Percentiles rank a stretch among this genome's conserved stretches.
These are phyloP conservation scores for Steinernema hermaphroditum DNA, from an alignment of 2,888 invertebrate species.

Conservation along the genomic window DNA sequence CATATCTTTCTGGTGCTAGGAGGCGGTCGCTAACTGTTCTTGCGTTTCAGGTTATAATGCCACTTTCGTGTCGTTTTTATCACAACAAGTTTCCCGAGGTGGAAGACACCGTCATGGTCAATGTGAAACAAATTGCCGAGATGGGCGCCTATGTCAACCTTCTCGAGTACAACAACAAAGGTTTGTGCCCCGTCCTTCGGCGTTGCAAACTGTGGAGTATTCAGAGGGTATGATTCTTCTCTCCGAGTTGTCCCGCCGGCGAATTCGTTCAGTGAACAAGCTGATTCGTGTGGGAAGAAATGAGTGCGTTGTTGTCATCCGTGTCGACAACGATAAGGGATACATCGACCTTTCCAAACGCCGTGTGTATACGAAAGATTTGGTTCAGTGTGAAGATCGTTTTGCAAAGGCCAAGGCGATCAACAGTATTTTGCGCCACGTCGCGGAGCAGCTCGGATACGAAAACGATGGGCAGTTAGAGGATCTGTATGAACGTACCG, in stretches of 20 bases:
- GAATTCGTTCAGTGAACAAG: constrained; percentile 99
- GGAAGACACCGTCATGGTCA: constrained; percentile 99
- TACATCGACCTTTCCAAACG: constrained; percentile 99
- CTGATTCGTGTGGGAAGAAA: constrained; percentile 96
- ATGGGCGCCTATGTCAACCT: constrained; percentile 99
- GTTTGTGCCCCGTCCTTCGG: not conserved
- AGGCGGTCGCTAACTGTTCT: too few species aligned
- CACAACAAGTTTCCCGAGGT: constrained; percentile 95
- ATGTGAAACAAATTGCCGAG: constrained; percentile 93
- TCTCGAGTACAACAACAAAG: constrained; percentile 86
- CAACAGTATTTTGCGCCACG: constrained; percentile 94
- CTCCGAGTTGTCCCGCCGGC: constrained; percentile 93
- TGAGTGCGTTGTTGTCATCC: constrained; percentile 96
- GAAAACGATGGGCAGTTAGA: constrained; percentile 89
- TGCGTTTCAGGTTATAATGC: too few species aligned
- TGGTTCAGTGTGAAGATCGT: constrained; percentile 95
- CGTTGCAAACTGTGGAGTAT: not conserved
- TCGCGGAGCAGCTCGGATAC: constrained; percentile 89
- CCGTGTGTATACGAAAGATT: constrained; percentile 95
- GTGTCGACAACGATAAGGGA: constrained; percentile 99
- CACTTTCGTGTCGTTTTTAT: constrained; percentile 92
- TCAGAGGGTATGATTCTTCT: constrained; percentile 85
- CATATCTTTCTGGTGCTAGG: too few species aligned
- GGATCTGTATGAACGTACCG: constrained; percentile 87
- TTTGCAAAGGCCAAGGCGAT: constrained; percentile 80